Conservation (phyloP, 30 jellyfish, hydroid and myxozoan genomes). For the Pseudorhiza aurosa region DNA sequence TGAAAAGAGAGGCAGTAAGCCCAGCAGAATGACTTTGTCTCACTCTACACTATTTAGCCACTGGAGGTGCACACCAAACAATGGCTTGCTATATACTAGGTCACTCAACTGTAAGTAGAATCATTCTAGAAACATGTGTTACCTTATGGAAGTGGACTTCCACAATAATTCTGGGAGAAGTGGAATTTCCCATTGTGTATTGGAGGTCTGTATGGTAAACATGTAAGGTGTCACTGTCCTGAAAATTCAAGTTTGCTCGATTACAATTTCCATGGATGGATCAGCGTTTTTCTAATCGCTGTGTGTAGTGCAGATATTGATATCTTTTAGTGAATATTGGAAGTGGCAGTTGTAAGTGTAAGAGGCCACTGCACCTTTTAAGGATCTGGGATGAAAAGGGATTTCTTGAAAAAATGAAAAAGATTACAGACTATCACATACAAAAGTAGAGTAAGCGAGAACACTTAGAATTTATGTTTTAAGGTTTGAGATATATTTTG, state of each 20-base stretch:
- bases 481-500: no score
- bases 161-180: constrained; percentile 53
- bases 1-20: background rate
- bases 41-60: background rate
- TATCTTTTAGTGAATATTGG: constrained; percentile 28
- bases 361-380: constrained; percentile 22
- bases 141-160: constrained; percentile 36
- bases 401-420: no score
- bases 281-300: constrained; percentile 44
- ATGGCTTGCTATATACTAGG: constrained; percentile 9
- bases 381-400: constrained; percentile 31
- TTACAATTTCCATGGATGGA: constrained; percentile 31
- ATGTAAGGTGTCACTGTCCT: constrained; percentile 22
- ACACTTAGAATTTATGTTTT: no score
- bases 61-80: background rate
- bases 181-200: constrained; percentile 41
- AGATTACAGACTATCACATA: background rate
- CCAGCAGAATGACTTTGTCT: constrained; percentile 9
- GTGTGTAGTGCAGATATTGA: constrained; percentile 32
- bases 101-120: background rate
- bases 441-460: background rate
- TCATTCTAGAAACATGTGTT: constrained; percentile 31
- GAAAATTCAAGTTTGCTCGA: constrained; percentile 27
- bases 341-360: constrained; percentile 15
- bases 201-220: constrained; percentile 49